Percentiles rank a stretch among this genome's conserved stretches.
phyloP scores from a whole-genome alignment of 2,113 vertebrate species.

The Tamias sibiricus region DNA sequence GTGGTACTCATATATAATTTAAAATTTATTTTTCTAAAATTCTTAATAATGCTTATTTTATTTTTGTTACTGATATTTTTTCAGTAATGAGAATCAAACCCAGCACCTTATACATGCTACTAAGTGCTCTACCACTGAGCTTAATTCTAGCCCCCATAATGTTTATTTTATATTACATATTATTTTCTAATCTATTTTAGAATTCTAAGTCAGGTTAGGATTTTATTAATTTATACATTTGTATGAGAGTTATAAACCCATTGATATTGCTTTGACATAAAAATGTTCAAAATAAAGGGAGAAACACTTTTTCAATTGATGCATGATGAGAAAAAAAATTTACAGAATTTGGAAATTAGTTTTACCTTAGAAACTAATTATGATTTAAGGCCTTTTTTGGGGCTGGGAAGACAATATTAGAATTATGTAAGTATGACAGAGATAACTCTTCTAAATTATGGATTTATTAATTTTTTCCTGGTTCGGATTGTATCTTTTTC shows the following conservation, averaged over 20 bases:
- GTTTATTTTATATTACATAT: constrained; percentile 7
- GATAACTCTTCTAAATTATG: background rate
- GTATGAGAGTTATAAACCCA: background rate
- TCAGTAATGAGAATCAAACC: too few relatives aligned
- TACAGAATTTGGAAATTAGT: background rate
- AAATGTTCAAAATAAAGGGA: background rate
- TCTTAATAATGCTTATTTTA: too few relatives aligned
- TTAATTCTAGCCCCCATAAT: background rate
- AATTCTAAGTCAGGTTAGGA: background rate
- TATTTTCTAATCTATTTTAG: background rate
- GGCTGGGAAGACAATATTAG: background rate
- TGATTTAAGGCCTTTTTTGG: background rate
- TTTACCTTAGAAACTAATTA: background rate
- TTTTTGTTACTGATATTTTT: too few relatives aligned
- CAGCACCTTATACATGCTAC: too few relatives aligned
- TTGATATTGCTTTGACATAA: background rate
- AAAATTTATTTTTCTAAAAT: background rate
- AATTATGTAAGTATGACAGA: background rate
- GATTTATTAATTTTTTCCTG: background rate
- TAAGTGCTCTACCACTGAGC: too few relatives aligned
- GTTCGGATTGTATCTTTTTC: background rate
- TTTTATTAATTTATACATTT: constrained; percentile 20
- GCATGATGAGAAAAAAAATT: background rate
- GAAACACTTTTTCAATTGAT: background rate
- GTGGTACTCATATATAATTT: background rate